A percentile compares a stretch with the other conserved stretches of the same genome.
Conservation (phyloP, 2,888 invertebrate genomes). For the Andrena trimmerana region DNA sequence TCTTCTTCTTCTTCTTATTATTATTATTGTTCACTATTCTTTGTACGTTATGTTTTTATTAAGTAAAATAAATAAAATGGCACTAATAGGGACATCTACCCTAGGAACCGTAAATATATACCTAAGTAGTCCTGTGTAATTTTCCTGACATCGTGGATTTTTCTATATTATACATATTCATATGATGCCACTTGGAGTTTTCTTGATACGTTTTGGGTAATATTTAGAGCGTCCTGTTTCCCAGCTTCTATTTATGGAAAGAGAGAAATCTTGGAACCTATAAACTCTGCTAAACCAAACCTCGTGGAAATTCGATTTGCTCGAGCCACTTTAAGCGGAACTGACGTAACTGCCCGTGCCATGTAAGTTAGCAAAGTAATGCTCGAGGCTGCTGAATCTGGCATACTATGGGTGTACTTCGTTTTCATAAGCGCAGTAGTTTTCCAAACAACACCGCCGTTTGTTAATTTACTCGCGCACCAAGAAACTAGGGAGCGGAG, state of each 20-base stretch:
- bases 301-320: conserved; percentile 47
- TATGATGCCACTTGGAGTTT: not conserved
- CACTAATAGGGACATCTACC: too few relatives aligned
- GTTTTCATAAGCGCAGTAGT: conserved; percentile 23
- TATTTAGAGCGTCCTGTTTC: not conserved
- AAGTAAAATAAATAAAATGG: too few relatives aligned
- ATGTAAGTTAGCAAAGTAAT: conserved; percentile 38
- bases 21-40: too few relatives aligned
- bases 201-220: not conserved
- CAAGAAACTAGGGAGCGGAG: not conserved
- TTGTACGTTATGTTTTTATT: too few relatives aligned
- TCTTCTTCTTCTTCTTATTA: too few relatives aligned
- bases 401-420: conserved; percentile 11
- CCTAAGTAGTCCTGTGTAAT: too few relatives aligned
- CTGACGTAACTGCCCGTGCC: conserved; percentile 29
- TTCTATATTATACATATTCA: too few relatives aligned
- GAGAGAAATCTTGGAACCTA: conserved; percentile 21
- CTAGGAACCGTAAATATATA: too few relatives aligned
- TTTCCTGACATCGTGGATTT: too few relatives aligned
- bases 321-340: conserved; percentile 38
- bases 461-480: conserved; percentile 22
- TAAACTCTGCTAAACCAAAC: conserved; percentile 44
- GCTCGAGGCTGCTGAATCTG: conserved; percentile 6
- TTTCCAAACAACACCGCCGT: conserved; percentile 30
- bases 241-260: not conserved